These are phyloP conservation scores for Heliocidaris erythrogramma DNA, from an alignment of 35 echinoderm and acorn worm genomes.

Conservation along the genomic window DNA sequence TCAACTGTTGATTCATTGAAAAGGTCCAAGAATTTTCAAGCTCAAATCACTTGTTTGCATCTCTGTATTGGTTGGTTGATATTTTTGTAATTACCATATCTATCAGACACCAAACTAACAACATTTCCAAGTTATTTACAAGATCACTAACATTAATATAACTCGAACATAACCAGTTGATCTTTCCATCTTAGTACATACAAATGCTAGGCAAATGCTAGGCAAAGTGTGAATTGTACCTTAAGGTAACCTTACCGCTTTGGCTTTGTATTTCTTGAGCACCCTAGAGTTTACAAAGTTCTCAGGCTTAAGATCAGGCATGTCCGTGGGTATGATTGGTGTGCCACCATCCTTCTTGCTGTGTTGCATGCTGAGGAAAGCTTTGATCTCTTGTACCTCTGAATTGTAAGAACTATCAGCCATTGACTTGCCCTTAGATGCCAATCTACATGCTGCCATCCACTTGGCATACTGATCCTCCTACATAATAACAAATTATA, in stretches of 20 bases:
- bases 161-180: no score
- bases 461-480: conserved; percentile 94
- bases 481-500: conserved; percentile 41
- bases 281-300: conserved; percentile 78
- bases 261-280: conserved; percentile 94
- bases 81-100: no score
- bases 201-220: neutral
- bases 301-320: conserved; percentile 79
- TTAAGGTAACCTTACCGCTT: conserved; percentile 66
- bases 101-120: no score
- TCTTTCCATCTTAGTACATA: neutral
- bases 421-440: conserved; percentile 98
- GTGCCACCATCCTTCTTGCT: conserved; percentile 52
- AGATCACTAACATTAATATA: no score
- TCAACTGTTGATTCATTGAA: no score
- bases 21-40: no score
- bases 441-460: conserved; percentile 97
- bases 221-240: neutral
- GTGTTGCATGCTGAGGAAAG: conserved; percentile 90
- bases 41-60: no score
- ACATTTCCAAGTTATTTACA: no score
- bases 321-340: conserved; percentile 74
- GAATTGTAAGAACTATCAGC: conserved; percentile 91
- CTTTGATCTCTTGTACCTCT: conserved; percentile 90
- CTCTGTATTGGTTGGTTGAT: no score